Conservation (phyloP, 2,113 vertebrate species). For the Phrynosoma blainvillii region DNA sequence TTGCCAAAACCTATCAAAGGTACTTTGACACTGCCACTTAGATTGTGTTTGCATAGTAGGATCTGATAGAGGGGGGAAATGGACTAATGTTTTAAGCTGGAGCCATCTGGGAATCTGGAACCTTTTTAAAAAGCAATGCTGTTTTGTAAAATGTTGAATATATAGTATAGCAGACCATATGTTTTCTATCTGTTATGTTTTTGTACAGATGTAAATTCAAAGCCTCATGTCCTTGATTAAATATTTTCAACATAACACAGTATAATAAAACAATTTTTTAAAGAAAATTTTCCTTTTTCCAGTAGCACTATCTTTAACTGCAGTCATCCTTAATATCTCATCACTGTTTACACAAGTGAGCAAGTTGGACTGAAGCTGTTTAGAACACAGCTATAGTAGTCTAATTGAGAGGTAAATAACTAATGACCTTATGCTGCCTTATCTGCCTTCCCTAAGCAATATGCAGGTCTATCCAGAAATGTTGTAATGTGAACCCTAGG, state of each 20-base stretch:
- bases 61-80: constrained; percentile 48
- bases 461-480: no score
- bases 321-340: neutral
- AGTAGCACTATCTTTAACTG: neutral
- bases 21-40: constrained; percentile 28
- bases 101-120: constrained; percentile 69
- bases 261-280: constrained; percentile 80
- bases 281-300: constrained; percentile 49
- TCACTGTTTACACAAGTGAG: neutral
- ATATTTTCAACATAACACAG: constrained; percentile 75
- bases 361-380: no score
- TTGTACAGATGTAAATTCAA: constrained; percentile 73
- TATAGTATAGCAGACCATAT: constrained; percentile 49
- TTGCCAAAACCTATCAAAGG: constrained; percentile 19
- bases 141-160: constrained; percentile 70
- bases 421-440: no score
- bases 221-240: constrained; percentile 67
- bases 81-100: constrained; percentile 55
- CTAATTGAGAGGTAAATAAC: no score
- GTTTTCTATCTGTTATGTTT: constrained; percentile 69
- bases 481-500: no score
- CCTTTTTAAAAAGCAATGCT: constrained; percentile 66
- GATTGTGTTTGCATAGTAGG: constrained; percentile 39
- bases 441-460: no score
- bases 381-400: no score